Evolutionary conservation across 2,113 vertebrate genomes (phyloP).

Genomic region (Lycaon pictus): DNA sequence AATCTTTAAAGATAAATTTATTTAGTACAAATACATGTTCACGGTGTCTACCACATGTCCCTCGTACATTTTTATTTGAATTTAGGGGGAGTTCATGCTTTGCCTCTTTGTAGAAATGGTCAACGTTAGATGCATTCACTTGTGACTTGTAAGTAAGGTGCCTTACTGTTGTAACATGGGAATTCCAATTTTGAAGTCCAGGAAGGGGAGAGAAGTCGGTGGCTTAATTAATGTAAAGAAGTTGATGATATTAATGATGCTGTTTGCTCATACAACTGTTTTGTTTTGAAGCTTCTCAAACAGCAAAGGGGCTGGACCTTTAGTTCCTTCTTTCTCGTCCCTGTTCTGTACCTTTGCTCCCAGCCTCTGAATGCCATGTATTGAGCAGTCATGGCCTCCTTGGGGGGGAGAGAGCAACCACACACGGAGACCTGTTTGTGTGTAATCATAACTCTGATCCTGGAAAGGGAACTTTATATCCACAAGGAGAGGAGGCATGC

Average conservation of each 20-base stretch:
- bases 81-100: background rate
- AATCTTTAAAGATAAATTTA: background rate
- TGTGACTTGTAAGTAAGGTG: background rate
- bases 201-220: background rate
- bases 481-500: background rate
- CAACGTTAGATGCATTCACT: background rate
- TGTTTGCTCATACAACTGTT: background rate
- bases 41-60: background rate
- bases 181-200: background rate
- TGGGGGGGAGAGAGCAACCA: too few relatives aligned
- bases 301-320: background rate
- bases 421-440: background rate
- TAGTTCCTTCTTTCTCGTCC: background rate
- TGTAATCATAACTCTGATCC: background rate
- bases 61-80: background rate
- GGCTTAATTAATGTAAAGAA: background rate
- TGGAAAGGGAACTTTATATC: background rate
- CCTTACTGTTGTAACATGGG: background rate
- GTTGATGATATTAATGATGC: background rate
- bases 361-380: too few relatives aligned
- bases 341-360: accelerated
- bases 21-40: background rate
- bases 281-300: background rate
- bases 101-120: background rate
- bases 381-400: background rate